phyloP scores from a whole-genome alignment of 2,113 vertebrate species.

The Pachypanchax playfairii region DNA sequence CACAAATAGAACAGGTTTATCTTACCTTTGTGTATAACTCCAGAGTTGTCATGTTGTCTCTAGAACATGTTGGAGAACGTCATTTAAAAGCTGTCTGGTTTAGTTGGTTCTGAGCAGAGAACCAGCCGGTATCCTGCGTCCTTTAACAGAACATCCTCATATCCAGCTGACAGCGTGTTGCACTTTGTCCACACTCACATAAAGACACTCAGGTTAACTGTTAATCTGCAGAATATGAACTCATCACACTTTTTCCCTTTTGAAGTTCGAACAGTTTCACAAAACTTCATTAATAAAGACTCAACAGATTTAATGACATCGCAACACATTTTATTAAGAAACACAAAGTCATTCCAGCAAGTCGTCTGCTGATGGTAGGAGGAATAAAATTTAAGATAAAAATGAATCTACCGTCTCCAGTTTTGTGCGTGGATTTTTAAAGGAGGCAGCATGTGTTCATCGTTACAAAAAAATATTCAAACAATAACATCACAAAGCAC shows the following conservation, averaged over 20 bases:
- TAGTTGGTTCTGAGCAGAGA: not conserved
- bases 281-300: no score
- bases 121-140: conserved; percentile 27
- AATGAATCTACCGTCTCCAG: conserved; percentile 43
- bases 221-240: conserved; percentile 72
- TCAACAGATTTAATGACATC: conserved; percentile 30
- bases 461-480: conserved; percentile 43
- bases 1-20: no score
- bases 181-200: conserved; percentile 75
- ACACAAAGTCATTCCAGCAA: conserved; percentile 20
- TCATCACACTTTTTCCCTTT: no score
- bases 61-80: not conserved
- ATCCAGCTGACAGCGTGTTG: conserved; percentile 41
- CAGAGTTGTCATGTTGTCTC: conserved; percentile 65
- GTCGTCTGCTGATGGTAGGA: no score
- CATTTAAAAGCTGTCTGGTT: not conserved
- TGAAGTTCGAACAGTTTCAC: not conserved
- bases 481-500: conserved; percentile 49
- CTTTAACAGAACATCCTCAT: conserved; percentile 7
- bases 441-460: conserved; percentile 59
- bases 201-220: conserved; percentile 74
- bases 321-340: conserved; percentile 64
- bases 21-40: conserved; percentile 79
- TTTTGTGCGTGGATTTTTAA: conserved; percentile 46
- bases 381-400: conserved; percentile 4